A percentile compares a stretch with the other conserved stretches of the same genome.
These are phyloP conservation scores for Nomada hirtipes DNA, from an alignment of 2,888 invertebrate genomes.

Conservation along the genomic window DNA sequence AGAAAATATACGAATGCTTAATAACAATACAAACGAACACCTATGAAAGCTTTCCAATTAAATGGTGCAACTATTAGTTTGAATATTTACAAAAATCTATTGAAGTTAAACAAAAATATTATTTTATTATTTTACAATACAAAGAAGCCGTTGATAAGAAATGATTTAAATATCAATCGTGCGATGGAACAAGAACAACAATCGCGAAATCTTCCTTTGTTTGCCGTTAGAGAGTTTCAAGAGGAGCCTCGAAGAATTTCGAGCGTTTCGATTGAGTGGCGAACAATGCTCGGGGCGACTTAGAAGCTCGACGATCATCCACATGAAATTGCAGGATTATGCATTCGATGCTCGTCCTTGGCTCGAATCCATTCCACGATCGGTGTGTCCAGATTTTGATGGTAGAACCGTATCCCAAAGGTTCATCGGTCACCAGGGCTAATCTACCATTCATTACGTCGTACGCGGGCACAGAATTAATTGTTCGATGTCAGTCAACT, in stretches of 20 bases:
- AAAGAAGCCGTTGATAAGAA: too few relatives aligned
- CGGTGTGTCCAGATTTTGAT: conserved; percentile 40
- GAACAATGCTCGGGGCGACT: background rate
- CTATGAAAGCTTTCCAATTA: too few relatives aligned
- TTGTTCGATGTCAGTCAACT: conserved; percentile 25
- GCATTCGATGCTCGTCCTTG: conserved; percentile 41
- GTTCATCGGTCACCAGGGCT: conserved; percentile 35
- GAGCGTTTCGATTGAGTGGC: background rate
- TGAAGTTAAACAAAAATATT: too few relatives aligned
- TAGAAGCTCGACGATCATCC: conserved; percentile 23
- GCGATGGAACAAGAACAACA: background rate
- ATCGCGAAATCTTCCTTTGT: background rate
- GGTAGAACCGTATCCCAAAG: conserved; percentile 22
- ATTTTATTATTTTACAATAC: too few relatives aligned
- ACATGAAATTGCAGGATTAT: conserved; percentile 33
- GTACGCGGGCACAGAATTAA: conserved; percentile 26
- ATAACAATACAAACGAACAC: too few relatives aligned
- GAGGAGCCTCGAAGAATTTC: conserved; percentile 4
- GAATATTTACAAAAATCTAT: too few relatives aligned
- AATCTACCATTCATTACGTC: conserved; percentile 38
- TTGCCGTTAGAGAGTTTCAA: background rate
- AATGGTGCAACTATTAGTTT: too few relatives aligned
- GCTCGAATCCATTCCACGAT: conserved; percentile 33
- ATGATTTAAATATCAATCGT: too few relatives aligned
- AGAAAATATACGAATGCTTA: too few relatives aligned